Percentiles rank a stretch among this genome's conserved stretches.
Conservation (phyloP, 2,888 invertebrate genomes). For the Lithophane socia region DNA sequence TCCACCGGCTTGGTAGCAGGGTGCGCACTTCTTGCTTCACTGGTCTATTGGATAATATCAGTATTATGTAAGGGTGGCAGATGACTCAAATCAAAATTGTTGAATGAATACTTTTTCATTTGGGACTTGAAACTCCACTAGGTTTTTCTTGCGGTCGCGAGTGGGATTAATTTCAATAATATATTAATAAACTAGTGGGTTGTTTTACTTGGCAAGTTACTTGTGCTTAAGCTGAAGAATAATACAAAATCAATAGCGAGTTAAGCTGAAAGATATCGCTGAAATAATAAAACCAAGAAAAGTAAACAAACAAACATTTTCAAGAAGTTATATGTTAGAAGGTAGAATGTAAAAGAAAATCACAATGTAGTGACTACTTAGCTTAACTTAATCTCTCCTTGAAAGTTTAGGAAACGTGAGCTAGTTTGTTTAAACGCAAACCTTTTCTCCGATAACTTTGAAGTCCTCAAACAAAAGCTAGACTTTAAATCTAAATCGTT, state of each 20-base stretch:
- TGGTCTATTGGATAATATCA: constrained; percentile 29
- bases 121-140: neutral
- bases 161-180: neutral
- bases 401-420: neutral
- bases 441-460: neutral
- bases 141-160: no score
- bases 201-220: neutral
- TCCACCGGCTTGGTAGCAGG: constrained; percentile 5
- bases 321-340: neutral
- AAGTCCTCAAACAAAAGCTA: constrained; percentile 35
- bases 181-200: neutral
- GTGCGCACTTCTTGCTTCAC: constrained; percentile 45
- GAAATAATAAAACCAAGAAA: neutral
- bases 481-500: constrained; percentile 61
- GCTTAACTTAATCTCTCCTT: neutral
- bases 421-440: neutral
- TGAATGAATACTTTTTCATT: neutral
- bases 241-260: neutral
- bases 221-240: neutral
- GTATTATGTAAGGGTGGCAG: constrained; percentile 6
- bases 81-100: neutral
- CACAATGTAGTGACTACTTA: neutral
- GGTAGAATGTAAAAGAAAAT: neutral
- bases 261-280: neutral
- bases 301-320: neutral